Base-by-base conservation (phyloP, 2,113 vertebrate species). In the Channa maculata region DNA sequence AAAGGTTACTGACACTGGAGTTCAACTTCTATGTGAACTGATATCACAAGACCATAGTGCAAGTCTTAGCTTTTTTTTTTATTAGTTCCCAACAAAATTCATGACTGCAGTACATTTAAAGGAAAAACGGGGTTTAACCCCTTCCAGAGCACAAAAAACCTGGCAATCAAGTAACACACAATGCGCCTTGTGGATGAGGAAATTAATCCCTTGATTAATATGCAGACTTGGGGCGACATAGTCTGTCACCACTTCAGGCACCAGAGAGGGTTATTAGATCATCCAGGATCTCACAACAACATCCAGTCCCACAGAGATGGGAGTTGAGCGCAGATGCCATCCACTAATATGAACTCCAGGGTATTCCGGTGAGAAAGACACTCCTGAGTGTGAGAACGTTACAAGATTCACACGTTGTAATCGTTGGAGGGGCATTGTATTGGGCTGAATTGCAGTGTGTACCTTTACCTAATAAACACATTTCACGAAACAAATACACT, bases 281-380 rank as follows among this genome's bases (percentile, higher is more conserved):
- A 13, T 65, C 50, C 38, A 71, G 38, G 63, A 41, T 53, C 45
- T 71, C 45, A 51, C 59, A 82, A 61, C 59, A 50, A 43, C 65
- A 33, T 71, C 61, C 41, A 51, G 13, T 77, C 62, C 38, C 45
- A n/a, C 54, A 69, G 43, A 61, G 24, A n/a, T 60, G 64, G 38
- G 77, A 84, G 67, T 14, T 54, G 67, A 65, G 73, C 7, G 75
- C 80, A 77, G 68, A 83, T 79, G 76, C 84, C 67, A 24, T 74
- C 60, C 52, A 15, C 65, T 84, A 75, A 84, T 87, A 67, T 68
- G 44, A 65, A 55, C 77, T 86, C 75, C 33, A 63, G 66, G 52
- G 72, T 66, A 44, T 72, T 70, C 45, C 60, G 41, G 34, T 63
- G 38, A 69, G 44, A 24, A 48, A 39, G 50, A 70, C 59, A 12